Evolutionary conservation across 2,113 vertebrate genomes (phyloP).

Genomic region (Ursus arctos): DNA sequence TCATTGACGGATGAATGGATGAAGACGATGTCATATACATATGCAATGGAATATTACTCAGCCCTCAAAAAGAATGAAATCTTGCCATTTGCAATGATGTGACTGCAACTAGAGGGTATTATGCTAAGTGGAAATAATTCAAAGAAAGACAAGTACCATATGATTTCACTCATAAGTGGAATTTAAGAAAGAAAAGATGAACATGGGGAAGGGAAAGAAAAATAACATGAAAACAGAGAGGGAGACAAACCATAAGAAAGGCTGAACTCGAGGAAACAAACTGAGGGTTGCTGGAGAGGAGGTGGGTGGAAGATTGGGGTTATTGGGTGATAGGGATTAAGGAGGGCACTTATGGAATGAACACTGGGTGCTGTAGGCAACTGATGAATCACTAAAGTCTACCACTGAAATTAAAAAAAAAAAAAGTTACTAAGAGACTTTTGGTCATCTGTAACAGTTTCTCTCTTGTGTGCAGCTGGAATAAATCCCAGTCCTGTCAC

Average conservation of each 20-base stretch:
- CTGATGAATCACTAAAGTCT: not conserved
- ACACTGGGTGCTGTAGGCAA: not conserved
- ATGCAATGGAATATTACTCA: not conserved
- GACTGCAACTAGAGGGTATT: not conserved
- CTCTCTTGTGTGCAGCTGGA: not conserved
- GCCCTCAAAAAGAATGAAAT: not conserved
- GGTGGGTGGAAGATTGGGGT: not conserved
- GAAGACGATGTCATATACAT: not conserved
- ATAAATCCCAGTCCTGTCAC: not conserved
- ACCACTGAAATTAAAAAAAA: not conserved
- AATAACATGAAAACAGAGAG: not conserved
- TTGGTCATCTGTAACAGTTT: not conserved
- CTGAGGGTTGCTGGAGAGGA: not conserved
- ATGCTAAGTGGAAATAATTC: not conserved
- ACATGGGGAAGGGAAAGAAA: not conserved
- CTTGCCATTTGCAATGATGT: not conserved
- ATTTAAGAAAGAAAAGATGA: not conserved
- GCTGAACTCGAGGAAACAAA: not conserved
- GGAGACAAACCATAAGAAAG: not conserved
- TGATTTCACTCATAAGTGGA: not conserved
- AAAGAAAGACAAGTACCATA: not conserved
- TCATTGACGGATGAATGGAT: not conserved
- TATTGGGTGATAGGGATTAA: not conserved
- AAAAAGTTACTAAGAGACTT: constrained; percentile 29
- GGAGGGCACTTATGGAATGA: not conserved